Conservation (phyloP, 2,888 invertebrate species). For the Vannuccia rotundouncinata region DNA sequence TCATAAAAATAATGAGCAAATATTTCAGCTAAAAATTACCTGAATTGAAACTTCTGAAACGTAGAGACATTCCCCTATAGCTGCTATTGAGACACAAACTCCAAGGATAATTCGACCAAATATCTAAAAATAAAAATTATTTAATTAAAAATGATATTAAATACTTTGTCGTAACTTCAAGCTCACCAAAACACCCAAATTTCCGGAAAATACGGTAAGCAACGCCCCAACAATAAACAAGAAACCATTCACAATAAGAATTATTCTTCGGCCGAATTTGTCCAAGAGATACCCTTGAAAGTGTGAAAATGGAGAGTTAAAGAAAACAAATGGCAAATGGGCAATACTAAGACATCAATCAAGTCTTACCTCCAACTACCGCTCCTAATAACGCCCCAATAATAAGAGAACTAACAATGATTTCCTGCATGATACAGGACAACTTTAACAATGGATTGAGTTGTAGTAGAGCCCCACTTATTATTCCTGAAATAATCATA, state of each 20-base stretch:
- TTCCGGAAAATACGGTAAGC: not conserved
- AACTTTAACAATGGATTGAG: not conserved
- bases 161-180: not conserved
- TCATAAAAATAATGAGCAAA: too few species aligned
- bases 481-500: slow-evolving; percentile 10
- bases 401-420: slow-evolving; percentile 8
- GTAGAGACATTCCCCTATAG: slow-evolving; percentile 27
- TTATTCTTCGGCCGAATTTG: not conserved
- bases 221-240: slow-evolving; percentile 11
- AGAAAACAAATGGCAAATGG: not conserved
- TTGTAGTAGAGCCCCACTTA: slow-evolving; percentile 10
- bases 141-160: not conserved
- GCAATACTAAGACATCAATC: not conserved
- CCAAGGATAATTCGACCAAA: slow-evolving; percentile 19
- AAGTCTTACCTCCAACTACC: not conserved
- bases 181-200: not conserved
- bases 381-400: slow-evolving; percentile 18
- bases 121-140: not conserved
- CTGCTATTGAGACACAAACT: slow-evolving; percentile 4
- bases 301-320: not conserved
- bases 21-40: too few species aligned
- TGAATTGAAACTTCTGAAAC: slow-evolving; percentile 25
- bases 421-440: not conserved
- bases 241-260: not conserved
- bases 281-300: not conserved